Conservation (phyloP, 2,113 vertebrate genomes). For the Ptyas mucosa region DNA sequence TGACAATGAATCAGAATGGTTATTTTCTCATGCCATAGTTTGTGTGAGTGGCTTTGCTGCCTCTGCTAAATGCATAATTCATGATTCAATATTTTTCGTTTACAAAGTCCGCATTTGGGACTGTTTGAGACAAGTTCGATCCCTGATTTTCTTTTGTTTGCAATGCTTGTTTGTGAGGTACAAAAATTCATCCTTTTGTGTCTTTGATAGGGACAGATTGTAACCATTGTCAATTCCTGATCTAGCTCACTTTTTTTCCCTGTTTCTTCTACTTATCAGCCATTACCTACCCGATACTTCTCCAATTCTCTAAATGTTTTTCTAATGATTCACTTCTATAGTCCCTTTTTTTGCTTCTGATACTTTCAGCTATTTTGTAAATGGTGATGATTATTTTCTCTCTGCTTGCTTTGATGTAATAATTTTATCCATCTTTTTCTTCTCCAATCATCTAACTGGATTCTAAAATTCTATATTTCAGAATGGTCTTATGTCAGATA, state of each 20-base stretch:
- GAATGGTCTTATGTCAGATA: not conserved
- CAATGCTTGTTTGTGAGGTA: not conserved
- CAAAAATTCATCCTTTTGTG: not conserved
- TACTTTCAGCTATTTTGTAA: not conserved
- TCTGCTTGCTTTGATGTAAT: not conserved
- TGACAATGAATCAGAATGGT: not conserved
- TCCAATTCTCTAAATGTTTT: not conserved
- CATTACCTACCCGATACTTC: not conserved
- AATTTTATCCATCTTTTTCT: not conserved
- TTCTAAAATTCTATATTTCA: not conserved
- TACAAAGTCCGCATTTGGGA: not conserved
- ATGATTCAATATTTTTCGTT: not conserved
- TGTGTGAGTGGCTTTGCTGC: not conserved
- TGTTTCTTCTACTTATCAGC: not conserved
- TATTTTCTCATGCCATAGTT: not conserved
- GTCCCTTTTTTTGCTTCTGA: not conserved
- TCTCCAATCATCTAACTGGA: not conserved
- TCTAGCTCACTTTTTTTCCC: not conserved
- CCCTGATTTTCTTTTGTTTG: not conserved
- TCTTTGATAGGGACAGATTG: not conserved
- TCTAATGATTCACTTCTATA: not conserved
- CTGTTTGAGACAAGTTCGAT: not conserved
- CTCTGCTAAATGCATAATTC: not conserved
- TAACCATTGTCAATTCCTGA: not conserved
- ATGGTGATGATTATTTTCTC: not conserved